phyloP scores from a whole-genome alignment of 2,113 vertebrate genomes.

The Sander lucioperca region DNA sequence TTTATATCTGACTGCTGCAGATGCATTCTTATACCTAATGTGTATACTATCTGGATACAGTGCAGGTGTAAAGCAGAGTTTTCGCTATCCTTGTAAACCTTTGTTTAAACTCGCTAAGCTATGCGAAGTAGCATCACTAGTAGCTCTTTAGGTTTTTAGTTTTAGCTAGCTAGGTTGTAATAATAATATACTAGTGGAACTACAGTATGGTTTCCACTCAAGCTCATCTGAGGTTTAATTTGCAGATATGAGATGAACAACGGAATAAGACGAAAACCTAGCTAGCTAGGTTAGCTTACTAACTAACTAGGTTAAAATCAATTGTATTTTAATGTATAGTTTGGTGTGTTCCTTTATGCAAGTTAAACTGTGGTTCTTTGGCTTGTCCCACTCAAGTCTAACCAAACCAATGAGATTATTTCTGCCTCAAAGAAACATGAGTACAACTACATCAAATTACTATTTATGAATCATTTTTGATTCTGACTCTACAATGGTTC shows the following conservation, averaged over 20 bases:
- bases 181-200: not conserved
- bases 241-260: not conserved
- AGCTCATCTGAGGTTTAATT: not conserved
- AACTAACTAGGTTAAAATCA: not conserved
- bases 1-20: not conserved
- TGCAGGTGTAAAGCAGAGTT: not conserved
- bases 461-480: not conserved
- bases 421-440: conserved; percentile 14
- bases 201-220: not conserved
- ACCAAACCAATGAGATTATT: conserved; percentile 14
- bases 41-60: not conserved
- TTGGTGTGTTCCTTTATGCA: not conserved
- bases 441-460: not conserved
- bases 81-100: not conserved
- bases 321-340: not conserved
- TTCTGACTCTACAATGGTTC: not conserved
- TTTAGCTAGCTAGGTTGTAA: not conserved
- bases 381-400: not conserved
- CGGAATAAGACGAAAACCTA: not conserved
- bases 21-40: not conserved
- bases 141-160: not conserved
- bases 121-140: not conserved
- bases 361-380: not conserved
- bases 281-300: not conserved
- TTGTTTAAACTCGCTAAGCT: too few species aligned